phyloP scores from a whole-genome alignment of 2,888 invertebrate species.

The Heliconius ethilla region DNA sequence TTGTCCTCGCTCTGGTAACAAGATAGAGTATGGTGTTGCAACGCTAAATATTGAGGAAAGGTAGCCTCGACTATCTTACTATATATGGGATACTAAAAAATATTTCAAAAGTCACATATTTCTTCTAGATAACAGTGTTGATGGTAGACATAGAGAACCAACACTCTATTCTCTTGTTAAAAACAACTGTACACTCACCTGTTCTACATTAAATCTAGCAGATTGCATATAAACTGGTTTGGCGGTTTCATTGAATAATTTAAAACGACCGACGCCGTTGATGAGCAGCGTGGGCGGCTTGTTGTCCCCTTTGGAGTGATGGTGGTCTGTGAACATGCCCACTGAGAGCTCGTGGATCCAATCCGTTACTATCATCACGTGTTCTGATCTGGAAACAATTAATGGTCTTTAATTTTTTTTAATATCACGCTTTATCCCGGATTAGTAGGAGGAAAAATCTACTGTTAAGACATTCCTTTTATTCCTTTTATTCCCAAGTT shows the following conservation, averaged over 20 bases:
- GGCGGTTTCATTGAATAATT: slow-evolving; percentile 62
- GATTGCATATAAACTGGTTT: slow-evolving; percentile 80
- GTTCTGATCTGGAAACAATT: slow-evolving; percentile 79
- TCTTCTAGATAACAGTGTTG: neutral
- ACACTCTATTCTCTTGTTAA: neutral
- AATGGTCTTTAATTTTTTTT: neutral
- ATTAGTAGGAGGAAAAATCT: too few species aligned
- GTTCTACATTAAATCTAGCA: slow-evolving; percentile 85
- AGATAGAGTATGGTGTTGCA: too few species aligned
- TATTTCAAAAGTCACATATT: neutral
- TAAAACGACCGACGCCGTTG: slow-evolving; percentile 89
- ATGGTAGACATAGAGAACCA: neutral
- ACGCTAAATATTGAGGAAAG: too few species aligned
- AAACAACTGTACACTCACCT: too few species aligned
- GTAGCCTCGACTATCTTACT: too few species aligned
- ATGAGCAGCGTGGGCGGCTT: slow-evolving; percentile 91
- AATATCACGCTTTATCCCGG: too few species aligned
- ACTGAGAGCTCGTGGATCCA: slow-evolving; percentile 90
- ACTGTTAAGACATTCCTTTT: too few species aligned
- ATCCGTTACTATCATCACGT: slow-evolving; percentile 89
- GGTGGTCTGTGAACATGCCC: slow-evolving; percentile 91
- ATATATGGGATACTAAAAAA: neutral
- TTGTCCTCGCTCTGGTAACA: neutral
- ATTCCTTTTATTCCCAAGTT: too few species aligned
- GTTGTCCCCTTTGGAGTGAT: slow-evolving; percentile 91